A percentile compares a stretch with the other conserved stretches of the same genome.
Conservation (phyloP, 2,888 invertebrate species). For the Drosophila kokeensis region DNA sequence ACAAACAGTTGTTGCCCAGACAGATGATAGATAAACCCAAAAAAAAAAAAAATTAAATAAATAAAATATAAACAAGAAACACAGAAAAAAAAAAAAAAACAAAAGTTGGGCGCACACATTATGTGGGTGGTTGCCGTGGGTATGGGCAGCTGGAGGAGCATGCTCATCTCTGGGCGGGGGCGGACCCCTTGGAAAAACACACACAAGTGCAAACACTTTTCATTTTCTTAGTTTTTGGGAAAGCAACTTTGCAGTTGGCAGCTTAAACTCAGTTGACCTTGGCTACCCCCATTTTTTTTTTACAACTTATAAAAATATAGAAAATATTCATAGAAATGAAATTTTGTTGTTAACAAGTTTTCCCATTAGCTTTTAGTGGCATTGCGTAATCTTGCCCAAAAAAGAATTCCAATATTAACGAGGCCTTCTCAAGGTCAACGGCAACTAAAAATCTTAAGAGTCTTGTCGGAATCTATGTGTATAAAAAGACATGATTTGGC, state of each 20-base stretch:
- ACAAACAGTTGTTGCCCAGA: constrained; percentile 63
- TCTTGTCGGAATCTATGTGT: background rate
- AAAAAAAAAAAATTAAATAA: constrained; percentile 11
- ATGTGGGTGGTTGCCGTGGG: constrained; percentile 38
- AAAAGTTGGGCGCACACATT: constrained; percentile 30
- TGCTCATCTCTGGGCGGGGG: constrained; percentile 33
- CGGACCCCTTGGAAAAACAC: constrained; percentile 30
- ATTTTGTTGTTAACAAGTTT: constrained; percentile 12
- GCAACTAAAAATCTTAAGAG: background rate
- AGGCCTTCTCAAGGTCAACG: constrained; percentile 47
- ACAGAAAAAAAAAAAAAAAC: background rate
- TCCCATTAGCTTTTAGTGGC: constrained; percentile 16
- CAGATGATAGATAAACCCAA: constrained; percentile 68
- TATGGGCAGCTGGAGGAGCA: constrained; percentile 10
- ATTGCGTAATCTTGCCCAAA: constrained; percentile 55
- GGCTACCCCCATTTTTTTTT: background rate
- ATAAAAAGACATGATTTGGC: constrained; percentile 37
- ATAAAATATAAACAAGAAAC: constrained; percentile 1
- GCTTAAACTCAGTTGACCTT: constrained; percentile 57
- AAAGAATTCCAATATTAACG: constrained; percentile 33
- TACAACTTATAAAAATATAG: constrained; percentile 30
- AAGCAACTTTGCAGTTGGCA: constrained; percentile 47
- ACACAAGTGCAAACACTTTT: constrained; percentile 37
- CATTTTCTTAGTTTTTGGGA: constrained; percentile 22
- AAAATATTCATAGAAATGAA: constrained; percentile 14